Evolutionary conservation across 37 sponge, comb jelly and placozoan species (phyloP), one percentile per base, ranked within the genome.

Genomic region (Halichondria panicea): DNA sequence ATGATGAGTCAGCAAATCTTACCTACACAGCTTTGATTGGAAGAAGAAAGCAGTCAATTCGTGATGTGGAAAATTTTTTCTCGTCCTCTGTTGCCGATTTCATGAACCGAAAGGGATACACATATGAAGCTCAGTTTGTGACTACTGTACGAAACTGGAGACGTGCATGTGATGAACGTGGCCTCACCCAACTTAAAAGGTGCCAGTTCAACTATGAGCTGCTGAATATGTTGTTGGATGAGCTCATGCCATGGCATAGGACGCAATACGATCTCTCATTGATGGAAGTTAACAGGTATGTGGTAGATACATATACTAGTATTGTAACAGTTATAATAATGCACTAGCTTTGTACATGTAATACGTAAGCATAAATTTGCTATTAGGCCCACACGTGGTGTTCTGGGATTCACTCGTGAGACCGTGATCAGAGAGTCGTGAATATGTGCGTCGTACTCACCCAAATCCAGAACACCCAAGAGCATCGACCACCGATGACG

Each of bases 191-290:
- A 58, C 35, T 43, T 21, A 48, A 80, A 31, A 31, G 81, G 0
- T 80, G 44, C 34, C 40, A 58, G 52, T 80, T 60, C 50, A 80
- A 80, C 39, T 24, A 61, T 1, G 33, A 69, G 48, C 31, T 80
- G 22, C 59, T 78, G 42, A 68, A 68, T 28, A 39, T 68, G 43
- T 50, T 76, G 3, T 36, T 78, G 21, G 79, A 78, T 36, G 71
- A 70, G 53, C 53, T 80, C 3, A 80, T 80, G 71, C 81, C 81
- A 28, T 80, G 62, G 72, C 62, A 66, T n/a, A n/a, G n/a, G n/a
- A n/a, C n/a, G n/a, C n/a, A 35, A 37, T 44, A 55, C 33, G 73
- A 72, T n/a, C 55, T 72, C n/a, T 34, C 50, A 25, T 13, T 32
- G 7, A 5, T 72, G n/a, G 73, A 72, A 72, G 73, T 72, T 4